Evolutionary conservation across 1,140 invertebrate species (phyloP).

Genomic region (Aethina tumida): DNA sequence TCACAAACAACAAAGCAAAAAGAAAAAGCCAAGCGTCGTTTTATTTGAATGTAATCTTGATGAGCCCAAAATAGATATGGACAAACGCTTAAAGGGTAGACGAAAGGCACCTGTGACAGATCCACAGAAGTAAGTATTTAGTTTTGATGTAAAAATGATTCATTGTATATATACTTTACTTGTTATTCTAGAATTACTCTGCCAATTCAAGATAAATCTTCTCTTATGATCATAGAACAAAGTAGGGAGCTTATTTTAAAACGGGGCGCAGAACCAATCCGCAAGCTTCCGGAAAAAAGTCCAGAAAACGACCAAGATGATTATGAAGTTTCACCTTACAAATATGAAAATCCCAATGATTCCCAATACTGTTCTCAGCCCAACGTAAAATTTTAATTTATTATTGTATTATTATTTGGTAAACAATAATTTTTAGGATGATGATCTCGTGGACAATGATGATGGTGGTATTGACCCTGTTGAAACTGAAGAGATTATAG

Average conservation of each 20-base stretch:
- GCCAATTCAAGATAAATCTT: constrained; percentile 8
- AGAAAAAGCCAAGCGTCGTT: constrained; percentile 2
- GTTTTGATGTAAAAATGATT: not conserved
- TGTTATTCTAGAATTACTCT: constrained; percentile 12
- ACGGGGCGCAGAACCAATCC: not conserved
- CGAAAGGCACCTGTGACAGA: constrained; percentile 4
- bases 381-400: constrained; percentile 13
- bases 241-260: constrained; percentile 5
- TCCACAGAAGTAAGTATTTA: constrained; percentile 11
- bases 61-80: not conserved
- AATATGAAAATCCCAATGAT: constrained; percentile 29
- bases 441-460: constrained; percentile 37
- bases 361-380: constrained; percentile 23
- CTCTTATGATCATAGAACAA: constrained; percentile 2
- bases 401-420: constrained; percentile 5
- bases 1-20: not conserved
- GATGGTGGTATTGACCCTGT: too few species aligned
- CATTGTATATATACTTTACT: constrained; percentile 1
- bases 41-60: constrained; percentile 1
- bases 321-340: constrained; percentile 31
- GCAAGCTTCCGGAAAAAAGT: too few species aligned
- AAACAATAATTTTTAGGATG: constrained; percentile 25
- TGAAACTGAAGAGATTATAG: too few species aligned
- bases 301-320: constrained; percentile 34
- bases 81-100: constrained; percentile 9